These are phyloP conservation scores for Drosophila quinaria DNA, from an alignment of 2,888 invertebrate genomes.

Conservation along the genomic window DNA sequence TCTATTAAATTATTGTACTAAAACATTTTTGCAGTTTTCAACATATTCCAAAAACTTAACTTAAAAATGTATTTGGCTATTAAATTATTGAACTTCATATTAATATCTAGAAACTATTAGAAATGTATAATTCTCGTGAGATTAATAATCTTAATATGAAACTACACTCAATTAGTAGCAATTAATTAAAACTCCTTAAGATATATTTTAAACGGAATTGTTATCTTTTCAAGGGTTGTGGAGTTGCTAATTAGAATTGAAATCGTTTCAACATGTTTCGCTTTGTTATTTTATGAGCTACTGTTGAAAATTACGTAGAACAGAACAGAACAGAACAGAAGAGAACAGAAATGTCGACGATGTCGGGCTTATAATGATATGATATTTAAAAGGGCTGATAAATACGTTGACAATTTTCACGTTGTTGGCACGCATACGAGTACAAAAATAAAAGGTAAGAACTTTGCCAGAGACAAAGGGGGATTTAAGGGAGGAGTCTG, in stretches of 20 bases:
- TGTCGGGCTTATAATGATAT: conserved; percentile 72
- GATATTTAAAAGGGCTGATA: conserved; percentile 79
- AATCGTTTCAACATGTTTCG: conserved; percentile 39
- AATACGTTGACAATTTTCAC: conserved; percentile 80
- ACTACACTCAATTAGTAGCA: not conserved
- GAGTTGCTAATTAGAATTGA: conserved; percentile 45
- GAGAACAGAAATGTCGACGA: conserved; percentile 47
- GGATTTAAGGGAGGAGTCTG: not conserved
- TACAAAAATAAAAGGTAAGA: conserved; percentile 3
- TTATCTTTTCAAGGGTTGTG: not conserved
- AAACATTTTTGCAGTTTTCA: too few species aligned
- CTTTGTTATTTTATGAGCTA: conserved; percentile 56
- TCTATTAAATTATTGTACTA: too few species aligned
- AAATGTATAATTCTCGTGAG: too few species aligned
- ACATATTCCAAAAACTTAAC: too few species aligned
- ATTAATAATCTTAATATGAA: too few species aligned
- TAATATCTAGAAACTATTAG: too few species aligned
- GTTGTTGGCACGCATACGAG: conserved; percentile 53
- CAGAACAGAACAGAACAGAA: conserved; percentile 16
- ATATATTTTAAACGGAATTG: not conserved
- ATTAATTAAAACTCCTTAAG: conserved; percentile 12
- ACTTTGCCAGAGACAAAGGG: conserved; percentile 54
- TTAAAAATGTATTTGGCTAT: too few species aligned
- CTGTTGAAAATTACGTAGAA: conserved; percentile 72
- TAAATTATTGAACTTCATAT: too few species aligned